Conservation (phyloP, 2,888 invertebrate genomes). For the Neoitamus cyanurus region DNA sequence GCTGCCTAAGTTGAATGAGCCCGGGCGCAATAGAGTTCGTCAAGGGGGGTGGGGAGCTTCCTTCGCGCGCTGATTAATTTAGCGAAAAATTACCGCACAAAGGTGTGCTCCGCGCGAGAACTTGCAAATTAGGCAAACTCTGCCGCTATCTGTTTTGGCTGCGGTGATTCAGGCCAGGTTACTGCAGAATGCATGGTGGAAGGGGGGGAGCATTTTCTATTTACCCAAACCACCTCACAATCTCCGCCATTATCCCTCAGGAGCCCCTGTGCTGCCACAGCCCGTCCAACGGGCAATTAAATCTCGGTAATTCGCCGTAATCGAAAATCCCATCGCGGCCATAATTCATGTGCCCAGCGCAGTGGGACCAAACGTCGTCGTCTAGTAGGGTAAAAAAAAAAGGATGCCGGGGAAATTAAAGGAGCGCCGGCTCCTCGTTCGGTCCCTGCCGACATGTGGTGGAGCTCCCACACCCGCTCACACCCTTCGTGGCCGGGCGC, state of each 20-base stretch:
- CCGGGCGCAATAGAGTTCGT: background rate
- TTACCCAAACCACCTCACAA: background rate
- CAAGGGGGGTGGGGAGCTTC: background rate
- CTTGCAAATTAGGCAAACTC: background rate
- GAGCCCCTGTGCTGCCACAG: background rate
- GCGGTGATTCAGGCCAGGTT: background rate
- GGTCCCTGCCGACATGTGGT: background rate
- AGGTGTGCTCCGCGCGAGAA: background rate
- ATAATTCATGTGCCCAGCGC: background rate
- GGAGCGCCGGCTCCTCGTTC: background rate
- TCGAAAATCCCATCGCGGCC: background rate
- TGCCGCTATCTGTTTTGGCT: background rate
- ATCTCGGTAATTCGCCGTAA: conserved; percentile 12
- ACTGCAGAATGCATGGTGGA: background rate
- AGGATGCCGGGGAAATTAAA: background rate
- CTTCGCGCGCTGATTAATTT: conserved; percentile 15
- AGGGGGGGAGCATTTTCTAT: background rate
- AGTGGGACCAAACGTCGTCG: background rate
- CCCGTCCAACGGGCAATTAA: background rate
- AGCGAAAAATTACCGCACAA: conserved; percentile 15
- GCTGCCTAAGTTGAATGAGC: background rate
- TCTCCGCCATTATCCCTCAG: background rate
- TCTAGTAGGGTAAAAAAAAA: background rate
- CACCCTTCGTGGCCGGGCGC: background rate
- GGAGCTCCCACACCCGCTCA: background rate